Base-by-base conservation (phyloP, 2,113 vertebrate species). In the Corvus cornix region DNA sequence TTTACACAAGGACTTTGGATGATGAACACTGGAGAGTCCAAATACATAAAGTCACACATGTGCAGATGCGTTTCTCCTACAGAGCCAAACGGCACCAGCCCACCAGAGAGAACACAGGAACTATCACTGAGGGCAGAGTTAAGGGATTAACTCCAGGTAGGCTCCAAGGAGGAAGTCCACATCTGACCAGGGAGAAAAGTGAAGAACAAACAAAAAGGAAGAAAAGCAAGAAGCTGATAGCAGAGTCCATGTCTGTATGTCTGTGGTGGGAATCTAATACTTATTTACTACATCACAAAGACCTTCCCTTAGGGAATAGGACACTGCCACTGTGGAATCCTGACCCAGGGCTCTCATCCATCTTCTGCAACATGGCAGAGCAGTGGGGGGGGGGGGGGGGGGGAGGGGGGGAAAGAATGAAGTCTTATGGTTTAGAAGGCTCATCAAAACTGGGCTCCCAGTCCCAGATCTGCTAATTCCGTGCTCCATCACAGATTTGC, bases 331-430 rank as follows among this genome's bases (percentile, higher is more conserved):
- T 13, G 13, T 10, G 28, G 75, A 74, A 78, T 8, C 55, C 37
- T 2, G 1, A n/a, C 37, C 1, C 0, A 53, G 4, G 5, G 37
- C 75, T 5, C 1, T 16, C 43, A 39, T 9, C 19, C 8, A 3
- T 8, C 63, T 21, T 6, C 88, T n/a, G 58, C 35, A 22, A 18
- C 5, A 1, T 3, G 55, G 73, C 84, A 84, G 26, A 70, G 70
- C 6, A 1, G 7, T 3, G 14, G 17, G 18, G 44, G 14, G 17
- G 18, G 33, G 19, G 14, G 22, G 19, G 14, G 22, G 33, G 35
- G 14, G 17, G 18, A 18, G 14, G 17, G 18, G 33, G 19, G 14
- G 22, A 30, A 33, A 43, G 30, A 24, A 20, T 16, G 21, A 60
- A 77, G 7, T 51, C 33, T 44, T 20, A 10, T 0, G 1, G 24